Conservation (phyloP, 2,888 invertebrate genomes). For the Latrodectus hesperus region DNA sequence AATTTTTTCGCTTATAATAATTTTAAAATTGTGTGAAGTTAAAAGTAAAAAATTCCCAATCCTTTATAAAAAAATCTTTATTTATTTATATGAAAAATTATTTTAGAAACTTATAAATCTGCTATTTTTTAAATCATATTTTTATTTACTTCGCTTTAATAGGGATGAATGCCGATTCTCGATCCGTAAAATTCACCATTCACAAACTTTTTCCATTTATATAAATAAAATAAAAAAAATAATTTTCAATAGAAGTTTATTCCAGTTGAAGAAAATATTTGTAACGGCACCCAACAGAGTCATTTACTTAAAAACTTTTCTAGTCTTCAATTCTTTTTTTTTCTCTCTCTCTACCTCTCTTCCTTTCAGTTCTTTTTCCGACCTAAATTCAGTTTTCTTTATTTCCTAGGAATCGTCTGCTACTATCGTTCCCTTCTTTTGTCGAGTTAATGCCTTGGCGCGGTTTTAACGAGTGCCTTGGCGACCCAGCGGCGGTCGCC, state of each 20-base stretch:
- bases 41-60: too few species aligned
- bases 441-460: conserved; percentile 30
- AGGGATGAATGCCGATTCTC: background rate
- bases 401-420: conserved; percentile 35
- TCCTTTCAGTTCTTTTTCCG: conserved; percentile 30
- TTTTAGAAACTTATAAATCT: too few species aligned
- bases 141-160: background rate
- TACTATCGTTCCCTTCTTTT: conserved; percentile 3
- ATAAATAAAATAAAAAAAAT: background rate
- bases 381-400: conserved; percentile 57
- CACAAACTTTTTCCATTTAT: background rate
- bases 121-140: background rate
- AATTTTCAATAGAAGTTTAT: background rate
- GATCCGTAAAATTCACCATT: background rate
- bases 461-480: conserved; percentile 62
- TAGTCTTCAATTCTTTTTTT: conserved; percentile 37
- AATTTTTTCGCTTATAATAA: too few species aligned
- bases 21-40: too few species aligned
- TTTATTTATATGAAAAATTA: too few species aligned
- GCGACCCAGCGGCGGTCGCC: conserved; percentile 24
- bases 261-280: conserved; percentile 16
- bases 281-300: conserved; percentile 31
- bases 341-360: conserved; percentile 16
- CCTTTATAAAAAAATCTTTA: too few species aligned
- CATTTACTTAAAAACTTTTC: conserved; percentile 30